These are phyloP conservation scores for Pantala flavescens DNA, from an alignment of 1,140 invertebrate genomes.

Conservation along the genomic window DNA sequence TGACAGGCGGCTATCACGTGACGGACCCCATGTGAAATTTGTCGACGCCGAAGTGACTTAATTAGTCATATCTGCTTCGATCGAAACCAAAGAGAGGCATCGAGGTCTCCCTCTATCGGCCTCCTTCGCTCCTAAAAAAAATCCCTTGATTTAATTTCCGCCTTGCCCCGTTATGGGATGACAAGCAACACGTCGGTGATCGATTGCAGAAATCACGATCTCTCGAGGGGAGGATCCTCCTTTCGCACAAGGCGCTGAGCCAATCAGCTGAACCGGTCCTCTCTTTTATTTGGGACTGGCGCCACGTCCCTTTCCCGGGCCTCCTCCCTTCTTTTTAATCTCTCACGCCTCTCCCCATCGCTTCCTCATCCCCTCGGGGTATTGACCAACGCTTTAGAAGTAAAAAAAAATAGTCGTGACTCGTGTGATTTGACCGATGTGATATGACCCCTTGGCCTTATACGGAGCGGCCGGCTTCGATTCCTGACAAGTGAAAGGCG, in stretches of 20 bases:
- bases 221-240: not conserved
- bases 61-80: not conserved
- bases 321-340: not conserved
- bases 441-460: constrained; percentile 4
- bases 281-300: constrained; percentile 5
- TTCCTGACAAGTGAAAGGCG: not conserved
- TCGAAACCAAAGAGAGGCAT: not conserved
- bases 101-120: not conserved
- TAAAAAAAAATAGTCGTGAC: not conserved
- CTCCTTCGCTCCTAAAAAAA: not conserved
- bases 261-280: not conserved
- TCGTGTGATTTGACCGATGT: not conserved
- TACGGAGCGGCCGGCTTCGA: not conserved
- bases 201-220: not conserved
- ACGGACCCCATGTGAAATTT: not conserved
- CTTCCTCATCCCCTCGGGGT: not conserved
- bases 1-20: constrained; percentile 6
- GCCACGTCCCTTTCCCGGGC: not conserved
- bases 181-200: not conserved
- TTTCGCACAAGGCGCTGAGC: not conserved
- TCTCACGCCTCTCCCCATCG: not conserved
- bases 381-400: not conserved
- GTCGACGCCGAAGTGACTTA: constrained; percentile 3
- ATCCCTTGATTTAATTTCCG: constrained; percentile 5
- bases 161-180: constrained; percentile 2